phyloP scores from a whole-genome alignment of 2,113 vertebrate species.

The Xenopus laevis region DNA sequence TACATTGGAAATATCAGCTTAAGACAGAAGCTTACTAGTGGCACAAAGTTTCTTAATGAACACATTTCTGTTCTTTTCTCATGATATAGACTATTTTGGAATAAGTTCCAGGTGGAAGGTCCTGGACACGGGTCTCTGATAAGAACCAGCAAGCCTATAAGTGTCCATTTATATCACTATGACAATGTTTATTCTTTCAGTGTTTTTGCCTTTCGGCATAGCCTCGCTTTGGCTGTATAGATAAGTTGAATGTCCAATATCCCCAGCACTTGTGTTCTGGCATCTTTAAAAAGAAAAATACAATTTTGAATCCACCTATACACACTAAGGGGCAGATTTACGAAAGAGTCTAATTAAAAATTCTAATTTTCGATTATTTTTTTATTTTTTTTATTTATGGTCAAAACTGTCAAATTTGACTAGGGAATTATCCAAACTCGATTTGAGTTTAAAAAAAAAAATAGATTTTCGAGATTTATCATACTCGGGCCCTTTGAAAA shows the following conservation, averaged over 20 bases:
- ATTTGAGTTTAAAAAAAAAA: too few species aligned
- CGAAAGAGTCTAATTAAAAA: too few species aligned
- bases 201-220: not conserved
- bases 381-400: too few species aligned
- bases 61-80: conserved; percentile 63
- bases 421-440: too few species aligned
- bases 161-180: not conserved
- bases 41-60: conserved; percentile 68
- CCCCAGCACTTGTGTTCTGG: not conserved
- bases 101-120: conserved; percentile 59
- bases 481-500: too few species aligned
- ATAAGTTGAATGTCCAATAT: not conserved
- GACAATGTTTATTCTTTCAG: not conserved
- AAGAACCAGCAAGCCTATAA: conserved; percentile 45
- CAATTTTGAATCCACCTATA: too few species aligned
- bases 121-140: conserved; percentile 35
- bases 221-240: not conserved
- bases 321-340: too few species aligned
- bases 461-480: too few species aligned
- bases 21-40: conserved; percentile 60
- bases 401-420: too few species aligned
- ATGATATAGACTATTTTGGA: conserved; percentile 61
- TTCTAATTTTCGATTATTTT: too few species aligned
- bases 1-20: conserved; percentile 67
- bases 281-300: too few species aligned